Percentiles rank a stretch among this genome's conserved stretches.
Conservation (phyloP, 2,888 invertebrate genomes). For the Tenthredo livida region DNA sequence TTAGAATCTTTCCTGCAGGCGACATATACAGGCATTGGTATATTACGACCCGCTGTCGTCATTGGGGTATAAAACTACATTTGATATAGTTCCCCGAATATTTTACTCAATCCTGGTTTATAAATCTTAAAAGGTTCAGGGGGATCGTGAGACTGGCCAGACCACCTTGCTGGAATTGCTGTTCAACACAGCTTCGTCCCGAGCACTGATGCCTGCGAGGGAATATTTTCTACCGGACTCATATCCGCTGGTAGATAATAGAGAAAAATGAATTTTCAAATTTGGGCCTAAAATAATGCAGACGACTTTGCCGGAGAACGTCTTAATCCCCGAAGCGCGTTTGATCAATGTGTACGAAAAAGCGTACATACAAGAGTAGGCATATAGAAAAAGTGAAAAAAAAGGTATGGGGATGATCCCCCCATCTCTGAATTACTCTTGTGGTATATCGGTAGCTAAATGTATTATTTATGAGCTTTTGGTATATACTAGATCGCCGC, state of each 20-base stretch:
- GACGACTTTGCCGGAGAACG: not conserved
- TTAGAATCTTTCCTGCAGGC: not conserved
- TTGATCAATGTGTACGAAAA: constrained; percentile 6
- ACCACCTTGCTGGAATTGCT: constrained; percentile 21
- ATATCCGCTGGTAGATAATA: no score
- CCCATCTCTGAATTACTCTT: constrained; percentile 4
- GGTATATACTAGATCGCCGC: constrained; percentile 53
- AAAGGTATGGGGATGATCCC: not conserved
- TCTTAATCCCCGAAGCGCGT: not conserved
- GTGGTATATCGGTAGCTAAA: constrained; percentile 15
- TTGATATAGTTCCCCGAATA: constrained; percentile 27
- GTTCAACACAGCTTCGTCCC: not conserved
- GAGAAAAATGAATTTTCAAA: not conserved
- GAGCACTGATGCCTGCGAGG: not conserved
- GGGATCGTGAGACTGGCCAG: constrained; percentile 29
- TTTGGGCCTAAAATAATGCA: not conserved
- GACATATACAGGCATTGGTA: not conserved
- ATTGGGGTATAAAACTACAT: constrained; percentile 7
- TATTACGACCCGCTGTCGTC: not conserved
- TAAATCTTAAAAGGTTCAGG: constrained; percentile 9
- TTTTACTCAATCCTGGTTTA: constrained; percentile 35
- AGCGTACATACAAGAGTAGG: not conserved
- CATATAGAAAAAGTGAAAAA: not conserved
- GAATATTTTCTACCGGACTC: not conserved
- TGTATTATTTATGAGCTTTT: constrained; percentile 45